These are phyloP conservation scores for Oreochromis mossambicus DNA, from an alignment of 2,797 vertebrate species.

Conservation along the genomic window DNA sequence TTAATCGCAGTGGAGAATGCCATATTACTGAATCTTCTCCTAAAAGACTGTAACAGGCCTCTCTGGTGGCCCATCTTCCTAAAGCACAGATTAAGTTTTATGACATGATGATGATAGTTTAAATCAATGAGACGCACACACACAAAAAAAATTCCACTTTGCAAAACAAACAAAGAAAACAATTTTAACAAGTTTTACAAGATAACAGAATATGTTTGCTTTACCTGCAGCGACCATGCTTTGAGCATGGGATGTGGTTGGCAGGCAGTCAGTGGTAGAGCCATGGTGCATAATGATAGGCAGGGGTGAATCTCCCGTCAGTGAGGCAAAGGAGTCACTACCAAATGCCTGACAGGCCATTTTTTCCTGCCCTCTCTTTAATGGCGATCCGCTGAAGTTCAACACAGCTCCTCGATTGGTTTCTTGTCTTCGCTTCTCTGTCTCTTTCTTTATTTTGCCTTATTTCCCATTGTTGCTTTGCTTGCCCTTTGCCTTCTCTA, in stretches of 20 bases:
- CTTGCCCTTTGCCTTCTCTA: neutral
- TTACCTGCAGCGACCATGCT: slow-evolving; percentile 89
- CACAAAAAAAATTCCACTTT: neutral
- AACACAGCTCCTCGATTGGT: neutral
- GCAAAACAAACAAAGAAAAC: neutral
- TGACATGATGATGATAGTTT: neutral
- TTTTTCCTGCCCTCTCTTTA: slow-evolving; percentile 47
- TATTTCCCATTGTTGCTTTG: neutral
- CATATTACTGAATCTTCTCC: neutral
- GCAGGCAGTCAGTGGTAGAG: slow-evolving; percentile 85
- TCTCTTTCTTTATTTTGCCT: neutral
- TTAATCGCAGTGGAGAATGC: neutral
- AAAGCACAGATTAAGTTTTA: neutral
- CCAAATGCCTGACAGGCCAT: slow-evolving; percentile 92
- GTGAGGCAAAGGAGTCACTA: slow-evolving; percentile 84
- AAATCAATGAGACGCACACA: neutral
- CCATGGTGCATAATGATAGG: slow-evolving; percentile 95
- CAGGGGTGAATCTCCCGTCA: slow-evolving; percentile 85
- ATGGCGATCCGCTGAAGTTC: neutral
- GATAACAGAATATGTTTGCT: neutral
- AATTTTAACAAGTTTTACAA: neutral
- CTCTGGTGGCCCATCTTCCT: neutral
- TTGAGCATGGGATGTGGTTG: slow-evolving; percentile 85
- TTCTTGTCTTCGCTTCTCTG: neutral
- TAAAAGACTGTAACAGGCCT: neutral